phyloP scores from a whole-genome alignment of 1,140 invertebrate genomes.

The Proales similis region DNA sequence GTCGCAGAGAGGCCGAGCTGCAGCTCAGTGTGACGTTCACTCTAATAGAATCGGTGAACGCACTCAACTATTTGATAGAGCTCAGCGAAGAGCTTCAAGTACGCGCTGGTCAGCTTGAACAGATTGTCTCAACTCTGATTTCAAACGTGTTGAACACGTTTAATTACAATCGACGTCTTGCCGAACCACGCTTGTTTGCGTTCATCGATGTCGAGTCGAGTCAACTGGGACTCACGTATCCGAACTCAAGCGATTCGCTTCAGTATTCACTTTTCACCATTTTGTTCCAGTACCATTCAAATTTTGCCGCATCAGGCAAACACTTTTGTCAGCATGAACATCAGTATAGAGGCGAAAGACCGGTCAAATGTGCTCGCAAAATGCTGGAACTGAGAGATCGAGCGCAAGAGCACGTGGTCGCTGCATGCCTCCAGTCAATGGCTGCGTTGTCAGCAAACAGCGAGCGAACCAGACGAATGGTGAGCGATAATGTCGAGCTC shows the following conservation, averaged over 20 bases:
- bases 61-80: slow-evolving; percentile 29
- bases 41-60: slow-evolving; percentile 21
- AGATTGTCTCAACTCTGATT: slow-evolving; percentile 7
- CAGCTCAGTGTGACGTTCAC: background rate
- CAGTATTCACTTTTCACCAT: slow-evolving; percentile 25
- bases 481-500: slow-evolving; percentile 17
- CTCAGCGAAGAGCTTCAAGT: slow-evolving; percentile 14
- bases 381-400: background rate
- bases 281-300: slow-evolving; percentile 24
- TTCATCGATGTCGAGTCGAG: background rate
- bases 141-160: slow-evolving; percentile 3
- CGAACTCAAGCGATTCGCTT: slow-evolving; percentile 4
- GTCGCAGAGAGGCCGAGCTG: background rate
- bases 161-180: no score
- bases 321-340: slow-evolving; percentile 12
- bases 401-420: slow-evolving; percentile 6
- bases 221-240: slow-evolving; percentile 4
- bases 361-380: slow-evolving; percentile 14
- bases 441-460: slow-evolving; percentile 29
- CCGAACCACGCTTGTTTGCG: no score
- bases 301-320: background rate
- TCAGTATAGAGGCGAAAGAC: slow-evolving; percentile 17
- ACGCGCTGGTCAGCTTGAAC: slow-evolving; percentile 22
- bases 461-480: slow-evolving; percentile 10
- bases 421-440: slow-evolving; percentile 26